phyloP scores from a whole-genome alignment of 2,888 invertebrate species.

The Sarcophaga caerulescens region DNA sequence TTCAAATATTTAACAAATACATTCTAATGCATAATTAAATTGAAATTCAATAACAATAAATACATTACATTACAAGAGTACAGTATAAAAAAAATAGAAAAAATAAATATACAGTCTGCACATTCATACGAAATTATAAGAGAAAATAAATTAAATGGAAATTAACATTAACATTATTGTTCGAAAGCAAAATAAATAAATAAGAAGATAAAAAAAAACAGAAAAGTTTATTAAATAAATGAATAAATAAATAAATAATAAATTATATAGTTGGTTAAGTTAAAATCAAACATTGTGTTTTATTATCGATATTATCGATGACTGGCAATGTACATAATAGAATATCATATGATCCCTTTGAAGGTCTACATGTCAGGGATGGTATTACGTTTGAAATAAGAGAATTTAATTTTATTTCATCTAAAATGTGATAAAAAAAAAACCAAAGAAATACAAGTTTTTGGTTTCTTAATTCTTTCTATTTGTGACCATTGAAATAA shows the following conservation, averaged over 20 bases:
- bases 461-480: too few species aligned
- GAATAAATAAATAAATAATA: conserved; percentile 1
- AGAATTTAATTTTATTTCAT: too few species aligned
- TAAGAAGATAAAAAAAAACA: neutral
- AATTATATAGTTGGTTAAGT: conserved; percentile 63
- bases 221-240: conserved; percentile 24
- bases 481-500: too few species aligned
- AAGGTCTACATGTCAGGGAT: too few species aligned
- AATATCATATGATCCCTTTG: too few species aligned
- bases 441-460: too few species aligned
- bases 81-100: neutral
- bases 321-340: too few species aligned
- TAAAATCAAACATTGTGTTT: conserved; percentile 29
- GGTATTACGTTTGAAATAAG: too few species aligned
- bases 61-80: neutral
- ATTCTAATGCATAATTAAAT: neutral
- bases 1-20: neutral
- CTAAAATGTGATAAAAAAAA: too few species aligned
- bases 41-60: neutral
- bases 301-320: neutral
- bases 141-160: conserved; percentile 15
- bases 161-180: conserved; percentile 32
- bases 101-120: conserved; percentile 23
- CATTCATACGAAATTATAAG: conserved; percentile 6
- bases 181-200: conserved; percentile 20